Base-by-base conservation (phyloP, 2,797 vertebrate species). In the Paedocypris micromegethes region DNA sequence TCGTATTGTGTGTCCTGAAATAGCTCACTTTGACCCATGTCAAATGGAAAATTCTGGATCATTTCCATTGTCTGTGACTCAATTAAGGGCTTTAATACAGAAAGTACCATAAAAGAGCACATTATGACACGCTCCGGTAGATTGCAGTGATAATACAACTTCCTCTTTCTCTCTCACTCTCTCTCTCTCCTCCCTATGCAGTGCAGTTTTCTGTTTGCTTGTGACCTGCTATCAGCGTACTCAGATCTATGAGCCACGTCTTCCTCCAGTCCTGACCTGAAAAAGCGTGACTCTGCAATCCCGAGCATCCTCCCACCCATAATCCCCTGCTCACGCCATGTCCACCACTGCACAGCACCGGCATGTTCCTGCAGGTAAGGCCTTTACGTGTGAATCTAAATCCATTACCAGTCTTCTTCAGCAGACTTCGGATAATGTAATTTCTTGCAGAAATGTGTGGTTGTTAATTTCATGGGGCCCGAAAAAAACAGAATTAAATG, bases 41-140 rank as follows among this genome's bases (percentile, higher is more conserved):
- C 68, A 63, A 41, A 41, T 39, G 46, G 45, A 50, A 63, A 70
- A 70, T 63, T 70, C 59, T 70, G 68, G 51, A 70, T 63, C 46
- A 57, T 57, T 57, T 63, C 61, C 68, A 70, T 70, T 57, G 45
- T 63, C 50, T 43, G 53, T 57, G 68, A 70, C 53, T 63, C 68
- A 57, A 70, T 70, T 70, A 70, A 48, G 59, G 53, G 46, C 57
- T 68, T 70, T 70, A 70, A 63, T 70, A 57, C 68, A 63, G 68
- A 70, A 70, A 70, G 59, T 63, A 70, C 71, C 71, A 62, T 57
- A 54, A 55, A 41, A 45, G 66, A 23, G 58, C 53, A 65, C 71
- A 68, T 78, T 75, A 76, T 72, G 71, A 78, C 72, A 75, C 50
- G 85, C 87, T 81, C 76, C 80, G 76, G 84, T 84, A 58, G 60